These are phyloP conservation scores for Tenualosa ilisha DNA, from an alignment of 2,797 vertebrate genomes.

Conservation along the genomic window DNA sequence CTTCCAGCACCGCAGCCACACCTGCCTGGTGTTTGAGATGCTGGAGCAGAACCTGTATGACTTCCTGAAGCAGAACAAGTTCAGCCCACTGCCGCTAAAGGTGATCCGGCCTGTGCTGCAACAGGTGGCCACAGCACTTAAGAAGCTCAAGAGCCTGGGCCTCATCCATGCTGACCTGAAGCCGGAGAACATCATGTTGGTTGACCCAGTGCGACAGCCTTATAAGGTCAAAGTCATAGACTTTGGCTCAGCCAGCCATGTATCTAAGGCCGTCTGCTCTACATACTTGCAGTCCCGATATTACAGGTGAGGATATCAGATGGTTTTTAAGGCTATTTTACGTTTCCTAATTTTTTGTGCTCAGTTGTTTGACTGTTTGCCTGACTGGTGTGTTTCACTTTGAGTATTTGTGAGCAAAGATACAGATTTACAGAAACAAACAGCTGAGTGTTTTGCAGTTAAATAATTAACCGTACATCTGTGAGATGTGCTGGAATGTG, in stretches of 20 bases:
- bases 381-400: not conserved
- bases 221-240: constrained; percentile 98
- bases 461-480: not conserved
- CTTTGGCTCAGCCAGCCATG: constrained; percentile 96
- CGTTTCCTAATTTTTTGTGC: not conserved
- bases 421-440: not conserved
- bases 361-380: not conserved
- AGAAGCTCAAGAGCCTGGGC: constrained; percentile 95
- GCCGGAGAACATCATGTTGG: constrained; percentile 99
- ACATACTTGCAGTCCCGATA: constrained; percentile 97
- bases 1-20: constrained; percentile 95
- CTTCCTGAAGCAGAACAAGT: constrained; percentile 98
- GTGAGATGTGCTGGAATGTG: not conserved
- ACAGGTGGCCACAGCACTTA: constrained; percentile 94
- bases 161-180: constrained; percentile 98
- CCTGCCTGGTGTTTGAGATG: constrained; percentile 97
- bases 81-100: constrained; percentile 95
- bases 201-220: constrained; percentile 92
- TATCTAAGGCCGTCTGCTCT: constrained; percentile 98
- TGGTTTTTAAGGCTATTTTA: not conserved
- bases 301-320: constrained; percentile 83
- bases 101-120: constrained; percentile 93
- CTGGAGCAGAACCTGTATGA: constrained; percentile 98
- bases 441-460: not conserved
- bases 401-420: not conserved